Evolutionary conservation across 2,113 vertebrate species (phyloP).

Genomic region (Pachycephala philippinensis): DNA sequence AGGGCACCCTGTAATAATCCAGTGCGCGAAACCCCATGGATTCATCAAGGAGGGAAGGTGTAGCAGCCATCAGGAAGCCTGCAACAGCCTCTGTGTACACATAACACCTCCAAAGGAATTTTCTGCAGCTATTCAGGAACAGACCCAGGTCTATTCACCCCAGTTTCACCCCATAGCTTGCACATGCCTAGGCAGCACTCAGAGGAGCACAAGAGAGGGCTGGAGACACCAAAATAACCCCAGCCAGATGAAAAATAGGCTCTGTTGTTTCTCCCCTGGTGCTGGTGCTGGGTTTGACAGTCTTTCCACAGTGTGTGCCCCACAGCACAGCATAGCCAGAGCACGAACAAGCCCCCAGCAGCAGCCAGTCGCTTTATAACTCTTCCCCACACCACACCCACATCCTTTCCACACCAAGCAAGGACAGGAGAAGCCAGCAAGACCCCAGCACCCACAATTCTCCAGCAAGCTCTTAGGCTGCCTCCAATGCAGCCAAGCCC

Average conservation of each 20-base stretch:
- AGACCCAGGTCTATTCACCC: constrained; percentile 8
- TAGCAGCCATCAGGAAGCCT: constrained; percentile 46
- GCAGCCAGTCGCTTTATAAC: background rate
- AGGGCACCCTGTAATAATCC: constrained; percentile 58
- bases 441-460: fast-evolving
- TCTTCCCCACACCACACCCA: background rate
- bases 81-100: constrained; percentile 41
- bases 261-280: background rate
- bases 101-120: constrained; percentile 57
- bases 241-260: background rate
- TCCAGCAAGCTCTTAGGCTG: background rate
- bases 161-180: constrained; percentile 1
- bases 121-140: constrained; percentile 35
- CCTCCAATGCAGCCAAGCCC: background rate
- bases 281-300: background rate
- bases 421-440: background rate
- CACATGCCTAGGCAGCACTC: background rate
- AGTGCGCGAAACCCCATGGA: background rate
- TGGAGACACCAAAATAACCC: background rate
- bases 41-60: constrained; percentile 52
- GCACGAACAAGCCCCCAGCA: background rate
- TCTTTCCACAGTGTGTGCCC: background rate
- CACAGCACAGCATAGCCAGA: background rate
- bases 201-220: background rate
- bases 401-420: background rate